These are phyloP conservation scores for Marmota flaviventris DNA, from an alignment of 2,113 vertebrate genomes.

Conservation along the genomic window DNA sequence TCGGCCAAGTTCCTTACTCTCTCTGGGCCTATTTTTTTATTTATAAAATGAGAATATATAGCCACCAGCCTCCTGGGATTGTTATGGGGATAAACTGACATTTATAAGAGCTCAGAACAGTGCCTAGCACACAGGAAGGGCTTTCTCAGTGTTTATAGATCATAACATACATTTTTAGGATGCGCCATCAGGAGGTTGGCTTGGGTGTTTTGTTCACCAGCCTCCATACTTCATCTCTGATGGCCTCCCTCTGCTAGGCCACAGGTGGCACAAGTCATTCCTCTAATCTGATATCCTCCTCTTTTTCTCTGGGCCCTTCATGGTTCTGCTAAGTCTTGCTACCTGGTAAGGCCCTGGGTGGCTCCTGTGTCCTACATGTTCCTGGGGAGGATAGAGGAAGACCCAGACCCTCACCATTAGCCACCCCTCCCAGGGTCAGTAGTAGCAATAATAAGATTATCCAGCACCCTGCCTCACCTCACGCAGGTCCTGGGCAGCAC, in stretches of 20 bases:
- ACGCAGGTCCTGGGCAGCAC: background rate
- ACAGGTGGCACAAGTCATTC: background rate
- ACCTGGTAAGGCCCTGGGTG: background rate
- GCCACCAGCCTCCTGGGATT: background rate
- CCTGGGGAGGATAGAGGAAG: rapidly evolving
- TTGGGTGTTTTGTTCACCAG: background rate
- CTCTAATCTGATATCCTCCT: background rate
- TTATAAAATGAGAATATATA: background rate
- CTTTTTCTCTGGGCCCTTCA: background rate
- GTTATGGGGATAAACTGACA: background rate
- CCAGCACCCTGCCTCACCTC: background rate
- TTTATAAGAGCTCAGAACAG: background rate
- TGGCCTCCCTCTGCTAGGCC: background rate
- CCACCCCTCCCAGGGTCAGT: background rate
- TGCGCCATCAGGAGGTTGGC: background rate
- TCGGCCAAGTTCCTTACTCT: background rate
- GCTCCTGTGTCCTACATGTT: too few species aligned
- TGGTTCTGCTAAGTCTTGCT: background rate
- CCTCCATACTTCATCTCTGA: background rate
- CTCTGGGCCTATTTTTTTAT: background rate
- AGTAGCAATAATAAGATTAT: background rate
- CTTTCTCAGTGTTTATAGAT: background rate
- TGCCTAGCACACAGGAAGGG: background rate
- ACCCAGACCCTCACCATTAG: background rate
- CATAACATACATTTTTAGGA: background rate